Base-by-base conservation (phyloP, 2,113 vertebrate genomes). In the Scomber colias region DNA sequence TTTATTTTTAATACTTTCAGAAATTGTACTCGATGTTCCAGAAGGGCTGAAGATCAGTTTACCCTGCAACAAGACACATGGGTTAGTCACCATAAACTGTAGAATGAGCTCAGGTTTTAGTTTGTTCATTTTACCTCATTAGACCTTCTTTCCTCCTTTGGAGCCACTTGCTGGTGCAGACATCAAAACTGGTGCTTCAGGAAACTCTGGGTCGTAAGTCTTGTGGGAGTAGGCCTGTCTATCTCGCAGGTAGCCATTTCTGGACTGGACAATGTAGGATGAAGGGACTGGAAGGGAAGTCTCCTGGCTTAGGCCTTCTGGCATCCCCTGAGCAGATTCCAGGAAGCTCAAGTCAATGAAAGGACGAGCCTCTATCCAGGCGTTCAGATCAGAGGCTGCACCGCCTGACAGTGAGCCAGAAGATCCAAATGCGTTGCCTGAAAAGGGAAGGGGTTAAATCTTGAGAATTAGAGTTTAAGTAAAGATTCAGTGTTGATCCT, bases 181-280 rank as follows among this genome's bases (percentile, higher is more conserved):
- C 61, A 57, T 0, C 50, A 15, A 7, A 5, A 46, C 2, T 7
- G 11, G 8, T 13, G 60, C 17, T 4, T 6, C 12, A 40, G 7
- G 9, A 9, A 55, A 7, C 5, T 53, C 46, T 1, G 35, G 45
- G 48, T n/a, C 16, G 44, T 77, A 81, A 3, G 17, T 69, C 3
- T 24, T 65, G 4, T 55, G 17, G 54, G 74, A 31, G 2, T 40
- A 19, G 30, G 16, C 1, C 1, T 65, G 19, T 4, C 3, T 24
- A 7, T 19, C 48, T 15, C 15, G 53, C 54, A 16, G 40, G 63
- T 82, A 82, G 54, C 54, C 0, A 1, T 78, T 70, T 11, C 40
- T 65, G 50, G 70, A 65, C 46, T 55, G 83, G 54, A 71, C 7
- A 3, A 82, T 61, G 30, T 57, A 73, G 11, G 62, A 64, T 2